Conservation (phyloP, 2,113 vertebrate genomes). For the Chionodraco myersi region DNA sequence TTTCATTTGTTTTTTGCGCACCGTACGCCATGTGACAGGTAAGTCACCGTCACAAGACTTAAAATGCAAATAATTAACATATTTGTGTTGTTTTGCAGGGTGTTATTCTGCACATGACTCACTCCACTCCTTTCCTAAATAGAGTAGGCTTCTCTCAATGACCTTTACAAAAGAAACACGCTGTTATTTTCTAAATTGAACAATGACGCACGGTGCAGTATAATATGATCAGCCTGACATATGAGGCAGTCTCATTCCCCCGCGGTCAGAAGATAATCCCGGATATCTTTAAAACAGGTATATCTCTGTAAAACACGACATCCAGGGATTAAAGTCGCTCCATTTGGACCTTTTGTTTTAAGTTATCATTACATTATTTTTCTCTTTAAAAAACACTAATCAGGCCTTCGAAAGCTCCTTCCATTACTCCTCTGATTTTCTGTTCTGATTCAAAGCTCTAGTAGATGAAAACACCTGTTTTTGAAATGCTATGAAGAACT, state of each 20-base stretch:
- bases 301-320: neutral
- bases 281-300: neutral
- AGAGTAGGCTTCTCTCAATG: neutral
- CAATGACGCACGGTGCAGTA: neutral
- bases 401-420: neutral
- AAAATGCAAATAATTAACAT: too few species aligned
- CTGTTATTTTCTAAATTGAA: neutral
- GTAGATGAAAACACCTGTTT: conserved; percentile 16
- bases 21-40: too few species aligned
- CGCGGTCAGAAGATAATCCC: neutral
- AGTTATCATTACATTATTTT: neutral
- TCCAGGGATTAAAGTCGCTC: neutral
- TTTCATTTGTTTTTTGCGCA: too few species aligned
- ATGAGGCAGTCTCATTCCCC: conserved; percentile 1
- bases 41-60: too few species aligned
- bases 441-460: neutral
- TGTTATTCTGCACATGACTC: too few species aligned
- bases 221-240: neutral
- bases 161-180: neutral
- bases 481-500: neutral
- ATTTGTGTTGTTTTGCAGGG: too few species aligned
- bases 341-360: neutral
- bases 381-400: neutral
- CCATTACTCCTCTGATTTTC: neutral
- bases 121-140: neutral